phyloP scores from a whole-genome alignment of 2,113 vertebrate species.

The Hyaena hyaena region DNA sequence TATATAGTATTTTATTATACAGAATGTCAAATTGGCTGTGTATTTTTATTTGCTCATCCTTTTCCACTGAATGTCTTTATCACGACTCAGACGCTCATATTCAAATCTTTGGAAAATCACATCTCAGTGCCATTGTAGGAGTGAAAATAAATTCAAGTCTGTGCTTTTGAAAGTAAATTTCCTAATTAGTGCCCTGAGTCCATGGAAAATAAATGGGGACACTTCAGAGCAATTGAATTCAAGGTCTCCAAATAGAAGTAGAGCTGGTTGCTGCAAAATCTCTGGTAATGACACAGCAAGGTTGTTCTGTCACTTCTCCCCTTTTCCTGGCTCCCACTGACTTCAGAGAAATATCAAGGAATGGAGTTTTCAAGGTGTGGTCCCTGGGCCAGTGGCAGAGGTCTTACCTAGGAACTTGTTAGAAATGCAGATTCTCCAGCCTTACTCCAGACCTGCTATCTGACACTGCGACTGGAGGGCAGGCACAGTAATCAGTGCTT shows the following conservation, averaged over 20 bases:
- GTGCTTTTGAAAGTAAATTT: slow-evolving; percentile 51
- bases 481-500: background rate
- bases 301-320: background rate
- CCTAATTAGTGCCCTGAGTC: slow-evolving; percentile 46
- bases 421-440: background rate
- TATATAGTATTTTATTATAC: slow-evolving; percentile 45
- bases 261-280: background rate
- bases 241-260: slow-evolving; percentile 26
- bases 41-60: slow-evolving; percentile 54
- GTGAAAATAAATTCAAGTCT: slow-evolving; percentile 59
- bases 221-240: slow-evolving; percentile 9
- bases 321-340: background rate
- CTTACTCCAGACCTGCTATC: background rate
- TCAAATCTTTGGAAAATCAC: slow-evolving; percentile 56
- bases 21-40: slow-evolving; percentile 20
- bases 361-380: background rate
- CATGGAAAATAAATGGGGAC: background rate
- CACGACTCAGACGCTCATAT: slow-evolving; percentile 52
- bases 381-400: background rate
- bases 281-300: background rate
- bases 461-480: background rate
- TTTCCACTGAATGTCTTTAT: slow-evolving; percentile 49
- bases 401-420: background rate
- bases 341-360: slow-evolving; percentile 20
- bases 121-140: slow-evolving; percentile 8